These are phyloP conservation scores for Sciurus niger DNA, from an alignment of 2,113 vertebrate genomes.

Conservation along the genomic window DNA sequence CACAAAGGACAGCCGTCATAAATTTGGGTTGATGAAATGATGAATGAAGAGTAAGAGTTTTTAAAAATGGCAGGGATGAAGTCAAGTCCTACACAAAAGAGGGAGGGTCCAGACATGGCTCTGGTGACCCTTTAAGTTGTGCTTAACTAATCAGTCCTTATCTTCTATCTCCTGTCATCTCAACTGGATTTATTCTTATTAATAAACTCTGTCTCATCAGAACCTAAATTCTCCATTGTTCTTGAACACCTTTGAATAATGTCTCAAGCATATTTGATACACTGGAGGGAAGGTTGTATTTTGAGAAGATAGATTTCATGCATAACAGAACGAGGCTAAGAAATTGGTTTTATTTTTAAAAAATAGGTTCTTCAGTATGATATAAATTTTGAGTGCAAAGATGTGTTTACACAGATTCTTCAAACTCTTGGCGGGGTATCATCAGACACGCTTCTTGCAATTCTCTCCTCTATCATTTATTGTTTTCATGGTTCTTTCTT, in stretches of 20 bases:
- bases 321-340: slow-evolving; percentile 14
- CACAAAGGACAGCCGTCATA: not conserved
- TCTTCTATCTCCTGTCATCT: not conserved
- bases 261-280: slow-evolving; percentile 47
- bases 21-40: not conserved
- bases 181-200: slow-evolving; percentile 51
- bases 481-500: no score
- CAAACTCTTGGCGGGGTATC: not conserved
- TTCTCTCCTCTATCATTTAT: not conserved
- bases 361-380: slow-evolving; percentile 46
- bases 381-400: slow-evolving; percentile 16
- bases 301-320: slow-evolving; percentile 48
- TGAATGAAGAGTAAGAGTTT: slow-evolving; percentile 25
- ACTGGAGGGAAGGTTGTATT: slow-evolving; percentile 59
- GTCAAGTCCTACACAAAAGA: not conserved
- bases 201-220: slow-evolving; percentile 31
- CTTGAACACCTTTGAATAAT: slow-evolving; percentile 65
- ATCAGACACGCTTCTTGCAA: not conserved
- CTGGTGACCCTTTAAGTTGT: not conserved
- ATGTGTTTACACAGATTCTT: not conserved
- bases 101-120: not conserved
- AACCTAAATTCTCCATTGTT: slow-evolving; percentile 46
- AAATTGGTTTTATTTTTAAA: slow-evolving; percentile 58
- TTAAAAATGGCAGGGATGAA: not conserved
- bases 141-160: not conserved